phyloP scores from a whole-genome alignment of 2,888 invertebrate genomes.

The Rhamnusium bicolor region DNA sequence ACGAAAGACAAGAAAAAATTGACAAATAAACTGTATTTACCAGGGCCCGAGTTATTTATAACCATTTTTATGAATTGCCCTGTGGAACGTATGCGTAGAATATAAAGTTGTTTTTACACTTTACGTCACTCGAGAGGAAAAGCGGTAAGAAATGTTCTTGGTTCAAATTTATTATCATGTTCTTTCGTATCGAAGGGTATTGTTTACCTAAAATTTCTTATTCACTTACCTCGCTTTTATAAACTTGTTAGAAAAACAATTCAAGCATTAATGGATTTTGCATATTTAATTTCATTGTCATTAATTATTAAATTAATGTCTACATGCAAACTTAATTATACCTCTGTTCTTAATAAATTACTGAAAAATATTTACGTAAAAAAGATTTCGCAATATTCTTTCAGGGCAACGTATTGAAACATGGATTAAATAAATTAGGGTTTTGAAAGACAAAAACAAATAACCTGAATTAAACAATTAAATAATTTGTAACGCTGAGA shows the following conservation, averaged over 20 bases:
- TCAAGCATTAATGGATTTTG: background rate
- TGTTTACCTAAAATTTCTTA: background rate
- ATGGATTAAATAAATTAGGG: too few relatives aligned
- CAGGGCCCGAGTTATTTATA: background rate
- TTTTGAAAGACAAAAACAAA: background rate
- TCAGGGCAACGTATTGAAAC: background rate
- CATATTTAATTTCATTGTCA: background rate
- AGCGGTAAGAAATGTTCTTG: background rate
- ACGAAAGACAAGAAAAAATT: background rate
- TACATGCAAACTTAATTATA: background rate
- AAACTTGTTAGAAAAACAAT: background rate
- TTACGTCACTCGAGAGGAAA: background rate
- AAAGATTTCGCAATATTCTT: background rate
- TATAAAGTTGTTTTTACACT: background rate
- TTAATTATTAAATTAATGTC: slow-evolving; percentile 1
- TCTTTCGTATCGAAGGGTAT: too few relatives aligned
- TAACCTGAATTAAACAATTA: too few relatives aligned
- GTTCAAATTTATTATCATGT: background rate
- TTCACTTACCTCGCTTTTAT: background rate
- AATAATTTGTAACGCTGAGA: too few relatives aligned
- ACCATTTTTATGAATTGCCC: background rate
- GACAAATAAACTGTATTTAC: background rate
- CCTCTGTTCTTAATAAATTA: background rate
- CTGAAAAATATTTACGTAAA: background rate
- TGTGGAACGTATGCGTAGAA: background rate